Evolutionary conservation across 2,888 invertebrate species (phyloP), one percentile per base, ranked within the genome.

Genomic region (Xestia ashworthii): DNA sequence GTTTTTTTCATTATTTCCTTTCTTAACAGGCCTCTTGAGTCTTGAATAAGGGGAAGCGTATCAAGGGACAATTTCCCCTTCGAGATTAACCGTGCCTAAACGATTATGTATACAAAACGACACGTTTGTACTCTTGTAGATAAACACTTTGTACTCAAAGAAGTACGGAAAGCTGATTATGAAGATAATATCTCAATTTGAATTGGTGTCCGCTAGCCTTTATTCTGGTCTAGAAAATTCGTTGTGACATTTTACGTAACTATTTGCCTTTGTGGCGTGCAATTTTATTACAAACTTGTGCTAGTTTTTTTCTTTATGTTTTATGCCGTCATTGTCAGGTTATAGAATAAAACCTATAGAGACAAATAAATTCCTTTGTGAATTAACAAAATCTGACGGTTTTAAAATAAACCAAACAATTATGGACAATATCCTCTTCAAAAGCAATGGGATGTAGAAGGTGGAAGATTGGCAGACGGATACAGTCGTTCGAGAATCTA

Each of bases 31-130:
- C 83, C 82, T 85, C 83, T 77, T 71, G 80, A 85, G 83, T 85
- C 81, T 75, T 88, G 87, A 88, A 90, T 91, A 92, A 93, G 89
- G 89, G 92, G 93, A 92, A 93, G 92, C 92, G 92, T 92, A 92
- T 94, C 92, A 92, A 89, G 89, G 90, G 91, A 93, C 93, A 95
- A 95, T 95, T 95, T 95, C 95, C 95, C 85, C 77, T 87, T 85
- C 89, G 90, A 91, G 94, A 95, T 94, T 93, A 93, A 89, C 85
- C 82, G 72, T 81, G 79, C 68, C 77, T 79, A 78, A 83, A 87
- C 89, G 88, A 89, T 90, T 91, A 90, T 88, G 84, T 87, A 82
- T 83, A 90, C 88, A 90, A 90, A 88, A 85, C 85, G 84, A 88
- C 88, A 88, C 88, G 87, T 87, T 82, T 83, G 77, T 82, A 68